Evolutionary conservation across 1,140 invertebrate genomes (phyloP).

Genomic region (Heterodera schachtii): DNA sequence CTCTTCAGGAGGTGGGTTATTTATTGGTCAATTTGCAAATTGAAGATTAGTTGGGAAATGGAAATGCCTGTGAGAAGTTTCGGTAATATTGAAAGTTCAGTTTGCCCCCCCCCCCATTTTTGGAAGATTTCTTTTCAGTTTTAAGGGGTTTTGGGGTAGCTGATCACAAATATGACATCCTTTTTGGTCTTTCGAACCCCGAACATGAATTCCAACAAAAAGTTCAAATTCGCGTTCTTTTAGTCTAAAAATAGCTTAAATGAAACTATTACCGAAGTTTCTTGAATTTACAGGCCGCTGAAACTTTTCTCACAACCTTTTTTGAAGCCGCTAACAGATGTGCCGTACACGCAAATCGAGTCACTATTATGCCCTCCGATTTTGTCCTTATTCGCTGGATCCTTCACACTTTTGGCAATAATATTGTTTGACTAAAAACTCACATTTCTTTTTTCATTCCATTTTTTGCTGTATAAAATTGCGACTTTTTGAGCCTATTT

Average conservation of each 20-base stretch:
- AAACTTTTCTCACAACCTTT: conserved; percentile 38
- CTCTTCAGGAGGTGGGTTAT: conserved; percentile 42
- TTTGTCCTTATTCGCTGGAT: conserved; percentile 40
- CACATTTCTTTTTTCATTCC: neutral
- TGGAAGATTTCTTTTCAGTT: too few species aligned
- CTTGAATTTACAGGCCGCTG: conserved; percentile 37
- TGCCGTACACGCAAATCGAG: conserved; percentile 42
- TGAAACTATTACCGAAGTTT: neutral
- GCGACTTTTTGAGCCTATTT: too few species aligned
- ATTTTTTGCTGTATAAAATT: too few species aligned
- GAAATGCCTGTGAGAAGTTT: too few species aligned
- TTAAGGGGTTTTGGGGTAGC: too few species aligned
- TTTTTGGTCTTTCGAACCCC: too few species aligned
- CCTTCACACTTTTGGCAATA: conserved; percentile 15
- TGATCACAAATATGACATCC: too few species aligned
- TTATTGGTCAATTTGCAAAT: neutral
- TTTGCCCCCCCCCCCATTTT: too few species aligned
- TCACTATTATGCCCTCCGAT: conserved; percentile 48
- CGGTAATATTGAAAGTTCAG: too few species aligned
- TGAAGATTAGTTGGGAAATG: neutral
- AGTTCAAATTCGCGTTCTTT: too few species aligned
- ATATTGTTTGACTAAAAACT: neutral
- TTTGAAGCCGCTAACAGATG: conserved; percentile 45
- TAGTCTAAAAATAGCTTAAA: too few species aligned
- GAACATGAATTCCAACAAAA: too few species aligned